Conservation (phyloP, 2,888 invertebrate species). For the Nasonovia ribisnigri region DNA sequence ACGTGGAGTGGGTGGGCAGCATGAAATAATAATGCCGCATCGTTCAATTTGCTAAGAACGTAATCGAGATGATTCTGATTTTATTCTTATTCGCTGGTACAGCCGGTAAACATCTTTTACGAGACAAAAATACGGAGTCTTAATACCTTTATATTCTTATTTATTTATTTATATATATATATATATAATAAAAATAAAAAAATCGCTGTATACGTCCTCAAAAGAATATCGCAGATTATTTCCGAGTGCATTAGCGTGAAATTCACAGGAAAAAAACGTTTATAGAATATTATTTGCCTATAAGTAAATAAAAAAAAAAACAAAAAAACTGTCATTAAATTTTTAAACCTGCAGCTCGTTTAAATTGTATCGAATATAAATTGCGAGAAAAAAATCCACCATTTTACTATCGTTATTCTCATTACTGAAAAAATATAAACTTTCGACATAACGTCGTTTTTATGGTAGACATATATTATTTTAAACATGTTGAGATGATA, state of each 20-base stretch:
- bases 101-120: not conserved
- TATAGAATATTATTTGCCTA: slow-evolving; percentile 38
- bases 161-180: slow-evolving; percentile 1
- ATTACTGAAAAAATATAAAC: slow-evolving; percentile 3
- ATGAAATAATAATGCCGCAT: not conserved
- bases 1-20: not conserved
- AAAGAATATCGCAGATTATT: slow-evolving; percentile 47
- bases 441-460: not conserved
- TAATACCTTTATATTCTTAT: not conserved
- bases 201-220: not conserved
- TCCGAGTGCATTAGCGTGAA: slow-evolving; percentile 47
- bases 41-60: slow-evolving; percentile 20
- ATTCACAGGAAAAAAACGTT: slow-evolving; percentile 38
- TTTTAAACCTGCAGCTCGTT: not conserved
- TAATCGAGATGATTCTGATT: slow-evolving; percentile 1
- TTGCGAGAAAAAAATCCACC: slow-evolving; percentile 16
- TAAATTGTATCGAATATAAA: slow-evolving; percentile 1
- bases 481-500: slow-evolving; percentile 9
- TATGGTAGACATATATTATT: not conserved
- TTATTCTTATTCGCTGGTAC: slow-evolving; percentile 10
- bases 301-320: slow-evolving; percentile 8
- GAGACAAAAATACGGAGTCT: not conserved
- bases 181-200: slow-evolving; percentile 31
- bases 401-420: slow-evolving; percentile 25
- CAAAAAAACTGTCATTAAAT: slow-evolving; percentile 20